phyloP scores from a whole-genome alignment of 2,888 invertebrate species.

The Lepidochrysops patricia region DNA sequence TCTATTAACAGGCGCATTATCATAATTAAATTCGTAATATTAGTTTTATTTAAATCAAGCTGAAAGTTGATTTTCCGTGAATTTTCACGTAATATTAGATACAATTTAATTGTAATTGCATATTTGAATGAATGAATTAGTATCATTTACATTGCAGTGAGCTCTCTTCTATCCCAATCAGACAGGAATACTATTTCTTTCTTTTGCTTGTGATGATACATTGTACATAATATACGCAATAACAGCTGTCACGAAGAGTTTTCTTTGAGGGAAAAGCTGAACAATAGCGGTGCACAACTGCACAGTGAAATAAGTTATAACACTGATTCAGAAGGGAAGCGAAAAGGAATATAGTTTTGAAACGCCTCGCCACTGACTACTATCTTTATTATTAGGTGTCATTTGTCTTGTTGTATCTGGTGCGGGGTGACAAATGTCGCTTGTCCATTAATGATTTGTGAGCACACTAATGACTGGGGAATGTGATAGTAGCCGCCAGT shows the following conservation, averaged over 20 bases:
- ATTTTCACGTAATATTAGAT: neutral
- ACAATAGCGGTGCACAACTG: neutral
- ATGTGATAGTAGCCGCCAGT: constrained; percentile 28
- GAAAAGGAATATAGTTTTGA: neutral
- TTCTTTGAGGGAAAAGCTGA: too few species aligned
- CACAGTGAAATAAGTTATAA: neutral
- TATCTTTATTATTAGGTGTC: neutral
- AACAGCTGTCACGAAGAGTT: too few species aligned
- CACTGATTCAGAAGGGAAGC: too few species aligned
- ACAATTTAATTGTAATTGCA: neutral
- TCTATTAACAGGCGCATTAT: neutral
- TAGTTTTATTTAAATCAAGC: neutral
- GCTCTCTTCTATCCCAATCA: too few species aligned
- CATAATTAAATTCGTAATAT: neutral
- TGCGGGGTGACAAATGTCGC: constrained; percentile 40
- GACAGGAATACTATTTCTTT: too few species aligned
- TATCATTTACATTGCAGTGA: neutral
- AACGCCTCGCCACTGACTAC: neutral
- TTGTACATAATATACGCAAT: too few species aligned
- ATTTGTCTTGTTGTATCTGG: constrained; percentile 23
- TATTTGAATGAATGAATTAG: neutral
- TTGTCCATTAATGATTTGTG: constrained; percentile 49
- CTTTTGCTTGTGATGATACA: too few species aligned
- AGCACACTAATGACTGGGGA: constrained; percentile 38
- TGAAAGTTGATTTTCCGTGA: neutral